Percentiles rank a stretch among this genome's conserved stretches.
These are phyloP conservation scores for Deroptyus accipitrinus DNA, from an alignment of 2,113 vertebrate species.

Conservation along the genomic window DNA sequence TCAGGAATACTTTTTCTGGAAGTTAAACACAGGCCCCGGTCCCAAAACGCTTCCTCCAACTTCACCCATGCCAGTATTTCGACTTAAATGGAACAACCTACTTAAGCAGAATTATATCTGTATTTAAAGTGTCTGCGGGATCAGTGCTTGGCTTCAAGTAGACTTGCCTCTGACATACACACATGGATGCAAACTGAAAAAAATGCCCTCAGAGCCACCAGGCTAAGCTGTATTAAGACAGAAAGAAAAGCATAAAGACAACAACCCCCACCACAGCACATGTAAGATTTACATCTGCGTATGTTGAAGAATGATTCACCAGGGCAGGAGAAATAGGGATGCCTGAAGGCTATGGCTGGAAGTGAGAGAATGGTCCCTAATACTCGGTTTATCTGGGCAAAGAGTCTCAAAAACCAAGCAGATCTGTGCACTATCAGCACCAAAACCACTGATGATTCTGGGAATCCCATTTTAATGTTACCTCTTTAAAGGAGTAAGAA, in stretches of 20 bases:
- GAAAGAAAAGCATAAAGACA: not conserved
- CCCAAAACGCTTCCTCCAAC: conserved; percentile 4
- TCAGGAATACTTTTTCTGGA: conserved; percentile 32
- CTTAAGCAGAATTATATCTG: conserved; percentile 22
- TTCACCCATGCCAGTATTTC: conserved; percentile 28
- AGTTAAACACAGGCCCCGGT: conserved; percentile 15
- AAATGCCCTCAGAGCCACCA: not conserved
- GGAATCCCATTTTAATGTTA: not conserved
- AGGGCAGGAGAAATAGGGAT: not conserved
- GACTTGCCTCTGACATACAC: not conserved
- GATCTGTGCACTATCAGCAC: not conserved
- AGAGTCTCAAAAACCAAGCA: not conserved
- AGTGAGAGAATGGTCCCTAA: not conserved
- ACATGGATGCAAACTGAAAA: not conserved
- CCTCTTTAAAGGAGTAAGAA: not conserved
- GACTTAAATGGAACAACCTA: conserved; percentile 44
- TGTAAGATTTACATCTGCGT: not conserved
- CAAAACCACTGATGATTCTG: not conserved
- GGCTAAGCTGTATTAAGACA: not conserved
- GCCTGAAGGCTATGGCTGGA: not conserved
- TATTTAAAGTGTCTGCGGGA: conserved; percentile 7
- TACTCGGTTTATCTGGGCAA: not conserved
- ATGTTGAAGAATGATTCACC: not conserved
- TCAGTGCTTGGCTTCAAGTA: not conserved
- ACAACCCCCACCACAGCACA: not conserved